Conservation (phyloP, 1,140 invertebrate genomes). For the Lanistes nyassanus region DNA sequence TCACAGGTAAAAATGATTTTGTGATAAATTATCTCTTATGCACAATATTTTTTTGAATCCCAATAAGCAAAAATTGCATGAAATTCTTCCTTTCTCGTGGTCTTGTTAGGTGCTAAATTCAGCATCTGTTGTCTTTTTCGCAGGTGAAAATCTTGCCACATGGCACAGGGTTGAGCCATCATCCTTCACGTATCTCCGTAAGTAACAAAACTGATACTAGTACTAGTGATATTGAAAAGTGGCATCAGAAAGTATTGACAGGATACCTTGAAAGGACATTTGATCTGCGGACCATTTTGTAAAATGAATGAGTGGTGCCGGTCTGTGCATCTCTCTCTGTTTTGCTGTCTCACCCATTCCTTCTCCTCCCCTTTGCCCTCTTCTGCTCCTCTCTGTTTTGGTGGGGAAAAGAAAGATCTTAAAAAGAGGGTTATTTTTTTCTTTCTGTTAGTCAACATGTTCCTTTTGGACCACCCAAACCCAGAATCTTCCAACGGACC, state of each 20-base stretch:
- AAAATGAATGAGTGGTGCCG: neutral
- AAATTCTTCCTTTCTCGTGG: too few relatives aligned
- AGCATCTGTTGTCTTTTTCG: slow-evolving; percentile 18
- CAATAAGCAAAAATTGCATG: too few relatives aligned
- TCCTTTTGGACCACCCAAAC: slow-evolving; percentile 56
- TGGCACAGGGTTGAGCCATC: slow-evolving; percentile 71
- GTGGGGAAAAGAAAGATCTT: neutral
- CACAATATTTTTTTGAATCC: too few relatives aligned
- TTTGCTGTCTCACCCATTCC: neutral
- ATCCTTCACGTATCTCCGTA: slow-evolving; percentile 69
- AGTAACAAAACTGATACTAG: slow-evolving; percentile 17
- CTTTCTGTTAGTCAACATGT: slow-evolving; percentile 54
- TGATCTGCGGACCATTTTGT: neutral
- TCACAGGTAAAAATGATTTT: slow-evolving; percentile 73
- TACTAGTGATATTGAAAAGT: neutral
- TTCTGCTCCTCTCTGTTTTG: neutral
- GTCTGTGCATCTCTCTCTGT: neutral
- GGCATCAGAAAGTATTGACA: neutral
- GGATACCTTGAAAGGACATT: neutral
- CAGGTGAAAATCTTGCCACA: slow-evolving; percentile 71
- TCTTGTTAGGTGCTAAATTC: too few relatives aligned
- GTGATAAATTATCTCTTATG: too few relatives aligned
- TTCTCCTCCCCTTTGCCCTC: neutral
- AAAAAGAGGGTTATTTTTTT: neutral
- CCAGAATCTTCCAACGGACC: slow-evolving; percentile 45